These are phyloP conservation scores for Lacanobia wlatinum DNA, from an alignment of 2,888 invertebrate species.

Conservation along the genomic window DNA sequence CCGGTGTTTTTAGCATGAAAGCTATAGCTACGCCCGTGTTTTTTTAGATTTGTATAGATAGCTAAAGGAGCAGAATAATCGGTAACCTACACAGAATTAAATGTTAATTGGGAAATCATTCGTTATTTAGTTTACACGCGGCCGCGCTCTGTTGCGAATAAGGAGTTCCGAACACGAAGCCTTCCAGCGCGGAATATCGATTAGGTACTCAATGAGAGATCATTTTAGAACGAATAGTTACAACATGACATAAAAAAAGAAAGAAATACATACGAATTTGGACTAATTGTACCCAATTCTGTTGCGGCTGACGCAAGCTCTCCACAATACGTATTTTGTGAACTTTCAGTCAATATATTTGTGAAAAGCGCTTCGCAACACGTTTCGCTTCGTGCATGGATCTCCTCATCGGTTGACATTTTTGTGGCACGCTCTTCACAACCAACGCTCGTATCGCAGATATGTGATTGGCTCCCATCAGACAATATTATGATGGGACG, in stretches of 20 bases:
- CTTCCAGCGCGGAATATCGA: conserved; percentile 4
- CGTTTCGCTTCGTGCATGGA: conserved; percentile 30
- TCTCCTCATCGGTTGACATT: conserved; percentile 1
- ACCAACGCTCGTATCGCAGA: background rate
- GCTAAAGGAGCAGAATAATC: background rate
- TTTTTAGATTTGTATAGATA: background rate
- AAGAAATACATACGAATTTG: conserved; percentile 47
- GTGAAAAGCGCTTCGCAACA: conserved; percentile 2
- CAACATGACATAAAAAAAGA: background rate
- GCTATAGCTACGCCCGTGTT: no score
- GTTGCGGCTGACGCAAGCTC: background rate
- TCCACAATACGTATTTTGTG: conserved; percentile 1
- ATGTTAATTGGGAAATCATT: background rate
- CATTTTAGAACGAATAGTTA: background rate
- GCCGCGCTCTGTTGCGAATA: conserved; percentile 3
- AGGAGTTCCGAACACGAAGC: conserved; percentile 56
- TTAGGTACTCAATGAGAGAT: background rate
- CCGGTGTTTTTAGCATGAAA: no score
- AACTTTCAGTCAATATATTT: background rate
- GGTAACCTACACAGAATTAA: background rate
- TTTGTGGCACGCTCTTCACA: background rate
- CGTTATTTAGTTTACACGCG: conserved; percentile 11
- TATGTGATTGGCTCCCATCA: background rate
- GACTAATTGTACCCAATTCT: conserved; percentile 14
- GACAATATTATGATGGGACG: background rate